These are phyloP conservation scores for Candidula unifasciata DNA, from an alignment of 2,888 invertebrate species.

Conservation along the genomic window DNA sequence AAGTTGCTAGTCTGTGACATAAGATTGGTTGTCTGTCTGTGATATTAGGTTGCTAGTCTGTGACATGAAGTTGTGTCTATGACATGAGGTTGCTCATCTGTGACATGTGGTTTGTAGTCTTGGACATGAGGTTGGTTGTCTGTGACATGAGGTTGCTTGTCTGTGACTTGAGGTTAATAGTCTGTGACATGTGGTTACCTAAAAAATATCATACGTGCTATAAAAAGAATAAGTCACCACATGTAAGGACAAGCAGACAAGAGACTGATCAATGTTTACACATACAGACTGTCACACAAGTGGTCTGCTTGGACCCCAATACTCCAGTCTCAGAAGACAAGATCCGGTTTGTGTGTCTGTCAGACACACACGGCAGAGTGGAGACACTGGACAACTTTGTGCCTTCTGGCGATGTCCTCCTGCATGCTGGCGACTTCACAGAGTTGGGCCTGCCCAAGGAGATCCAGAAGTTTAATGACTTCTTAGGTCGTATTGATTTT, in stretches of 20 bases:
- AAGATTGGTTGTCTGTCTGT: too few relatives aligned
- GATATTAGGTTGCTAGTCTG: too few relatives aligned
- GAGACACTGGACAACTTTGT: conserved; percentile 82
- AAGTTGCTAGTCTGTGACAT: too few relatives aligned
- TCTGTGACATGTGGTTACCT: too few relatives aligned
- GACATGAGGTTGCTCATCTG: too few relatives aligned
- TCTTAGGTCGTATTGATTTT: conserved; percentile 82
- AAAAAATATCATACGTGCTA: too few relatives aligned
- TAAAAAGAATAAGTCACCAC: too few relatives aligned
- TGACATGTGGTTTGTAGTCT: too few relatives aligned
- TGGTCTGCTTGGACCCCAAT: conserved; percentile 59
- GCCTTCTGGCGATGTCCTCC: conserved; percentile 88
- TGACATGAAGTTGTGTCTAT: too few relatives aligned
- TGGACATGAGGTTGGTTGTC: too few relatives aligned
- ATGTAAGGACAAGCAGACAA: not conserved
- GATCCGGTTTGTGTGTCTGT: conserved; percentile 89
- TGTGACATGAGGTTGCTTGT: too few relatives aligned
- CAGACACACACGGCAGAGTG: conserved; percentile 88
- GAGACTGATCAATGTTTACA: not conserved
- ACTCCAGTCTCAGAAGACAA: conserved; percentile 64
- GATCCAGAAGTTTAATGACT: conserved; percentile 86
- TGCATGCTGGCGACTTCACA: conserved; percentile 92
- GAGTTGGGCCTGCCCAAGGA: conserved; percentile 86
- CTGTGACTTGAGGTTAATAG: too few relatives aligned
- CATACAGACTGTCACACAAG: conserved; percentile 58